A percentile compares a stretch with the other conserved stretches of the same genome.
These are phyloP conservation scores for Cantharis nigra DNA, from an alignment of 2,888 invertebrate genomes.

Conservation along the genomic window DNA sequence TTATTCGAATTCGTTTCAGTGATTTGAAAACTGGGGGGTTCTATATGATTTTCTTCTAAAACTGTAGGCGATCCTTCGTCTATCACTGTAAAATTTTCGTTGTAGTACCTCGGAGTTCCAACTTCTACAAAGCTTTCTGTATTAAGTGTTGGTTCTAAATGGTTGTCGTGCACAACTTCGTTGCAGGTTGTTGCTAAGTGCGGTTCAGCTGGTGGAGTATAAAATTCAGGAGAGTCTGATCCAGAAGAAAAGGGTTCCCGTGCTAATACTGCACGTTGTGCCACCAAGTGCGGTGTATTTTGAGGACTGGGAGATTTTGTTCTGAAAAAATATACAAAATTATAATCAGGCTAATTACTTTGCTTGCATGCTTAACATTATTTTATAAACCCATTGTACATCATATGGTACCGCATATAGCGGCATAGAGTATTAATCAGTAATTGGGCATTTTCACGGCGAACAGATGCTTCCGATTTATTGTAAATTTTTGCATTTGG, in stretches of 20 bases:
- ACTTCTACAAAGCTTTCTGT: slow-evolving; percentile 37
- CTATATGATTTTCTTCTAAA: slow-evolving; percentile 17
- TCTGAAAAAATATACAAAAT: slow-evolving; percentile 25
- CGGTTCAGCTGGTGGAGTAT: slow-evolving; percentile 52
- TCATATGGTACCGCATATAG: no score
- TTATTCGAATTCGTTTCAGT: background rate
- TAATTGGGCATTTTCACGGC: no score
- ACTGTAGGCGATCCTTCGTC: slow-evolving; percentile 22
- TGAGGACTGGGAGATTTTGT: slow-evolving; percentile 40
- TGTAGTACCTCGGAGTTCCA: slow-evolving; percentile 33
- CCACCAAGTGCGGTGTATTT: slow-evolving; percentile 30
- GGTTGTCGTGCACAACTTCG: slow-evolving; percentile 6
- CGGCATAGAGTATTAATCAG: no score
- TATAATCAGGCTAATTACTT: background rate
- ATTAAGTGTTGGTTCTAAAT: slow-evolving; percentile 11
- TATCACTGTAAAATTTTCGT: slow-evolving; percentile 33
- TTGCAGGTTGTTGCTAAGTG: slow-evolving; percentile 42
- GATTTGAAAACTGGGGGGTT: slow-evolving; percentile 5
- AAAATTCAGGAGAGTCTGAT: slow-evolving; percentile 55
- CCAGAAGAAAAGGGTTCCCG: slow-evolving; percentile 48
- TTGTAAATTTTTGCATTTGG: no score
- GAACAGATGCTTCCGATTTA: no score
- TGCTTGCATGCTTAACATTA: background rate
- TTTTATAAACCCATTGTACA: no score
- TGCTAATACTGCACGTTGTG: slow-evolving; percentile 30